phyloP scores from a whole-genome alignment of 2,888 invertebrate genomes.

The Branchipolynoe longqiensis region DNA sequence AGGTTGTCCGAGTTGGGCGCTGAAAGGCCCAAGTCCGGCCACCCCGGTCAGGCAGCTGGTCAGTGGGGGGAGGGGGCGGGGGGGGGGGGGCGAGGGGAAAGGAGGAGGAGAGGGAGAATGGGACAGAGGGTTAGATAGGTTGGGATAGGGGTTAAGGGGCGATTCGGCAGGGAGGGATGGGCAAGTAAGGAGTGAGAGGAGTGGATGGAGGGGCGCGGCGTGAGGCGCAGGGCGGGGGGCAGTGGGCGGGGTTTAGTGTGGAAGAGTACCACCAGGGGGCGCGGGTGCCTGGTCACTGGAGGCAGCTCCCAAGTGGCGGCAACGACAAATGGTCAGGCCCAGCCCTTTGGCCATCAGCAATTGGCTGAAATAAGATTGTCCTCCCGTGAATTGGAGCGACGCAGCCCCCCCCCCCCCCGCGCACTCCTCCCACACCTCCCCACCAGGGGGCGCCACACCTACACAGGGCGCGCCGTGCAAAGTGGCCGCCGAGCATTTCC shows the following conservation, averaged over 20 bases:
- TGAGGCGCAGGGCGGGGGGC: no score
- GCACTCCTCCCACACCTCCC: background rate
- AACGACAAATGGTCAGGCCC: constrained; percentile 47
- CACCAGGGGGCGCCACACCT: background rate
- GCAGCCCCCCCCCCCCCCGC: constrained; percentile 20
- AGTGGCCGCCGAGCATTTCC: no score
- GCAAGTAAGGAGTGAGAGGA: no score
- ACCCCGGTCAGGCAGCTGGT: no score
- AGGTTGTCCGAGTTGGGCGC: constrained; percentile 15
- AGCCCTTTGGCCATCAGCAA: constrained; percentile 53
- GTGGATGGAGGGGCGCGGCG: no score
- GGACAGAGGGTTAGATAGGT: background rate
- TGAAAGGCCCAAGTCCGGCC: constrained; percentile 13
- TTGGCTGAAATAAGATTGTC: constrained; percentile 54
- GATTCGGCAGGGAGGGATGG: no score
- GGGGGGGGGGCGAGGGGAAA: background rate
- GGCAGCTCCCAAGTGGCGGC: constrained; percentile 41
- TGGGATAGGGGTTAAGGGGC: no score
- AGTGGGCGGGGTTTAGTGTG: no score
- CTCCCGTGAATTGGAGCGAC: constrained; percentile 51
- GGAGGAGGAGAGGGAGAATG: constrained; percentile 29
- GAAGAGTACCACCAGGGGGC: background rate
- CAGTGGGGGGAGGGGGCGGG: constrained; percentile 7
- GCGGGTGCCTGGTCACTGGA: background rate
- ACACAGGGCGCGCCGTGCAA: background rate